Base-by-base conservation (phyloP, 2,888 invertebrate genomes). In the Clepsis dumicolana region DNA sequence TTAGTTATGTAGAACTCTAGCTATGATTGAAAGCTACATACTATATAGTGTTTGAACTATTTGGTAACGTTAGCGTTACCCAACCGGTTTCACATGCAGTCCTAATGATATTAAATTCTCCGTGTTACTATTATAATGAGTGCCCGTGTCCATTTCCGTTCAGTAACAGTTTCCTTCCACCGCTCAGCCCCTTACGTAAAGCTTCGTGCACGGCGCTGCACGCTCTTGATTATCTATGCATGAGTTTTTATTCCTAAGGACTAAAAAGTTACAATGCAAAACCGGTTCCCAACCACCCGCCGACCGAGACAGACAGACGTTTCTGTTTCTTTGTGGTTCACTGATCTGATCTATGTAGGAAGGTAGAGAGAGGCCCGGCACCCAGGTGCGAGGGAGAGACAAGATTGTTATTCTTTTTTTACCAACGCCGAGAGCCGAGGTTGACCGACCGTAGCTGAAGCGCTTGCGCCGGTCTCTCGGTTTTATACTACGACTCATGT, bases 301-400 rank as follows among this genome's bases (percentile, higher is more conserved):
- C 85, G 87, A 86, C 85, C 83, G 87, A 87, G 83, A 85, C 77
- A 84, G 85, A 81, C 79, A 77, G 76, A 75, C 75, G 73, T 85
- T 85, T 87, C 84, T 89, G 89, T 91, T 89, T 87, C 89, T 88
- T 89, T 91, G 87, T 86, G 84, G 89, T 92, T 92, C 91, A 90
- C 81, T 89, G 89, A 90, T 91, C 90, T 86, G 85, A 87, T 87
- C 84, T 82, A 79, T 78, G 63, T 53, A 63, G 56, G 56, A 61
- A 66, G 65, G 52, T 65, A 53, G 18, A 53, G 50, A 24, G 52
- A 52, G 48, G 27, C 68, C 70, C 32, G 10, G 56, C 57, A 72
- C 62, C 71, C 72, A 71, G 78, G 88, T 80, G 74, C 14, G 85
- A 88, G 83, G 25, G 83, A 82, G 88, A 88, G 21, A 76, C 80